Evolutionary conservation across 2,888 invertebrate species (phyloP), one percentile per base, ranked within the genome.

Genomic region (Leptopilina syphax): DNA sequence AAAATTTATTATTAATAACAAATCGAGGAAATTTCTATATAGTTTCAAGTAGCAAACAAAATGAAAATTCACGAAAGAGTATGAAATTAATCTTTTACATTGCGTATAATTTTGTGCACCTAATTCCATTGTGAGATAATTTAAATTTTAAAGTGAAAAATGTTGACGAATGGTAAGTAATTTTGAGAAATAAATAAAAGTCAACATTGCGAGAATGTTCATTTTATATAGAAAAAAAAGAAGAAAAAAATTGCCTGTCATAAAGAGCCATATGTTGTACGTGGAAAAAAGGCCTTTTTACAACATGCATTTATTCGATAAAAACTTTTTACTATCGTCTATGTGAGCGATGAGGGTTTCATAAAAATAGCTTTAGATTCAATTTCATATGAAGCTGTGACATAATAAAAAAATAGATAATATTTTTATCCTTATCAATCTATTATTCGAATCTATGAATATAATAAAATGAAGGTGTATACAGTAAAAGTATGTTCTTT

Each of bases 301-400:
- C 50, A 47, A 70, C 70, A 70, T 54, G 47, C 54, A 50, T 70
- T 70, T 54, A 70, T 54, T 27, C 70, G 50, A 54, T 70, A 70
- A 54, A 68, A 70, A 34, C 63, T 70, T 27, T 54, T 70, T 34
- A 70, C 50, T 70, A 27, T 47, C 54, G 50, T 54, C 27, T 50
- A n/a, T 9, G 13, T 27, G 27, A 24, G 68, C 27, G 68, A 50
- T 27, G 68, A 44, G 10, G 27, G 68, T 70, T 70, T 70, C 6
- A 63, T 63, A 63, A 63, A 47, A 70, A 54, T 13, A 7, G 24
- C 50, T 50, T 50, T 47, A 63, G 63, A 60, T 63, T 63, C n/a
- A 63, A 18, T 50, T 50, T 24, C 63, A 63, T 24, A 24, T 63
- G 63, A 63, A 8, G 24, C 9, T 18, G 18, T 63, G 24, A 24